phyloP scores from a whole-genome alignment of 2,797 vertebrate species.

The Rhabdomys pumilio region DNA sequence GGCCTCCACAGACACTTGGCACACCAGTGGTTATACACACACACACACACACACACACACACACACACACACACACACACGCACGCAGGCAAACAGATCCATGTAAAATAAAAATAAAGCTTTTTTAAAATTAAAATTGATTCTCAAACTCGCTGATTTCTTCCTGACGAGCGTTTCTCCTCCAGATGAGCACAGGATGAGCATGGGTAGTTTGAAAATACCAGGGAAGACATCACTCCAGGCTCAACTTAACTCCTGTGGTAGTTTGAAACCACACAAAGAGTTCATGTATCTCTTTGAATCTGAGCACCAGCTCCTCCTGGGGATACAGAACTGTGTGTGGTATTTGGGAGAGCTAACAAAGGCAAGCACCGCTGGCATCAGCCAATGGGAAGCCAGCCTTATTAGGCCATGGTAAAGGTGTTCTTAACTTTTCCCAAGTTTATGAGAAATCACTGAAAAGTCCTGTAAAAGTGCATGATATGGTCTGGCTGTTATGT shows the following conservation, averaged over 20 bases:
- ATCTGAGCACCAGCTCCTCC: background rate
- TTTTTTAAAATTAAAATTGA: background rate
- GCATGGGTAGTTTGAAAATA: background rate
- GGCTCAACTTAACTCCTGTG: background rate
- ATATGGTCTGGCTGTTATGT: background rate
- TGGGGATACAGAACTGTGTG: background rate
- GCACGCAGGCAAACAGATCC: background rate
- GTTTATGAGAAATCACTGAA: constrained; percentile 25
- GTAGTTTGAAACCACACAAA: constrained; percentile 35
- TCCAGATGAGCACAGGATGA: background rate
- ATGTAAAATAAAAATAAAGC: background rate
- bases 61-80: too few relatives aligned
- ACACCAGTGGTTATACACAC: too few relatives aligned
- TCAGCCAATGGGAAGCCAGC: background rate
- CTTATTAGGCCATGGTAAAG: background rate
- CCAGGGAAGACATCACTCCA: constrained; percentile 6
- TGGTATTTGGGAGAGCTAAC: background rate
- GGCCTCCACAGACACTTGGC: background rate
- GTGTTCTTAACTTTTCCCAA: background rate
- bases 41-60: background rate
- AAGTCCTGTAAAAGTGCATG: constrained; percentile 35
- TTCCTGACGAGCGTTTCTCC: background rate
- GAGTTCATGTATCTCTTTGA: background rate
- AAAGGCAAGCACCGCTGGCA: background rate
- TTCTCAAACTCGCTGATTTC: constrained; percentile 27